Percentiles rank a stretch among this genome's conserved stretches.
These are phyloP conservation scores for Channa striata DNA, from an alignment of 2,797 vertebrate genomes.

Conservation along the genomic window DNA sequence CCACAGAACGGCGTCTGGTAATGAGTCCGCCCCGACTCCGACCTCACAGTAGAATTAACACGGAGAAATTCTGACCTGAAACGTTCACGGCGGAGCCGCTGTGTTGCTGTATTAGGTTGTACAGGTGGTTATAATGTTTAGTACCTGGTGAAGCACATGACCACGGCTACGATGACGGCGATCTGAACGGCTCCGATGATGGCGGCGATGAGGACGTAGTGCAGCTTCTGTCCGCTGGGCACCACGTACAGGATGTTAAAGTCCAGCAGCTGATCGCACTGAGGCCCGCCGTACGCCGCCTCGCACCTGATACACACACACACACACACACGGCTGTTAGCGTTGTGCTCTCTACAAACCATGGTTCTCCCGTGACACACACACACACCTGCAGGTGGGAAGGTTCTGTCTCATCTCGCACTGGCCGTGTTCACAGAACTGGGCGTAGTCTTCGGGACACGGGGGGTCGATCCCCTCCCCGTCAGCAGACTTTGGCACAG, in stretches of 20 bases:
- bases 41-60: too few species aligned
- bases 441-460: slow-evolving; percentile 91
- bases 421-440: slow-evolving; percentile 94
- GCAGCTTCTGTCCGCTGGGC: slow-evolving; percentile 97
- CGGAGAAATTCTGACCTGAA: too few species aligned
- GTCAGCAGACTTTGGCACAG: slow-evolving; percentile 90
- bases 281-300: slow-evolving; percentile 93
- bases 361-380: too few species aligned
- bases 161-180: slow-evolving; percentile 96
- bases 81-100: too few species aligned
- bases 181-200: slow-evolving; percentile 99
- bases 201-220: slow-evolving; percentile 97
- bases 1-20: too few species aligned
- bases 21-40: too few species aligned
- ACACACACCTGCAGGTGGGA: slow-evolving; percentile 91
- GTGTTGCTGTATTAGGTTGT: too few species aligned
- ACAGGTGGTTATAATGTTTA: too few species aligned
- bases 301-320: slow-evolving; percentile 80
- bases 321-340: not conserved
- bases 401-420: slow-evolving; percentile 95
- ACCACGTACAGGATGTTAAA: slow-evolving; percentile 99
- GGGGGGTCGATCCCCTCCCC: slow-evolving; percentile 88
- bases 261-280: slow-evolving; percentile 95
- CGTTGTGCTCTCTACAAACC: too few species aligned
- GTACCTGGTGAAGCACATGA: slow-evolving; percentile 99